Evolutionary conservation across 2,888 invertebrate species (phyloP), one percentile per base, ranked within the genome.

Genomic region (Euclidia mi): DNA sequence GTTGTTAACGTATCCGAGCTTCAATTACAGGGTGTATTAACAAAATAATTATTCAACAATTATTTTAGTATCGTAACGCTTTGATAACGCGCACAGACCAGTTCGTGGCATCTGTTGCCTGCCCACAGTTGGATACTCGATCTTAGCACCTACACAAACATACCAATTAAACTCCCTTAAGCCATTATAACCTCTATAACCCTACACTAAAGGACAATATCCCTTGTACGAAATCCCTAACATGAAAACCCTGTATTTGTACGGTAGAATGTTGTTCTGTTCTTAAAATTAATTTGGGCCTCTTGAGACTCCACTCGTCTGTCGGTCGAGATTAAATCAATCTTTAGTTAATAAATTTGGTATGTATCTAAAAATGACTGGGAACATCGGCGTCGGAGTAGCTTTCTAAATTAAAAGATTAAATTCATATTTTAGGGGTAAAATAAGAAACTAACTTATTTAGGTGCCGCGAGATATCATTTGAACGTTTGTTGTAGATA

Each of bases 211-310:
- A 70, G 77, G 34, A 14, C 59, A 79, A 46, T 76, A 60, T 84
- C 31, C 58, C 4, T 11, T 60, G 28, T n/a, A 1, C 10, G 25
- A 45, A 1, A 25, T 17, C 40, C 58, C 53, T 47, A 32, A 20
- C 15, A 28, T 9, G 43, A 34, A 62, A 34, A 37, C 40, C 38
- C 50, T 38, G 32, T 56, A 44, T 53, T 65, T 42, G 46, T 17
- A 47, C 66, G 63, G 58, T 66, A 73, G 68, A 61, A 71, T 75
- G 87, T 88, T 88, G 87, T 81, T 87, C 85, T 90, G 90, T 90
- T 91, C 88, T 91, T 88, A 85, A 90, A 89, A 90, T 92, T 92
- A 93, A 92, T 92, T 93, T 87, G 72, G 79, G 85, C 90, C 91
- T 90, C 92, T 92, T 84, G 91, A 92, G 88, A 87, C 80, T 81